Base-by-base conservation (phyloP, 2,888 invertebrate species). In the Drosophila conformis region DNA sequence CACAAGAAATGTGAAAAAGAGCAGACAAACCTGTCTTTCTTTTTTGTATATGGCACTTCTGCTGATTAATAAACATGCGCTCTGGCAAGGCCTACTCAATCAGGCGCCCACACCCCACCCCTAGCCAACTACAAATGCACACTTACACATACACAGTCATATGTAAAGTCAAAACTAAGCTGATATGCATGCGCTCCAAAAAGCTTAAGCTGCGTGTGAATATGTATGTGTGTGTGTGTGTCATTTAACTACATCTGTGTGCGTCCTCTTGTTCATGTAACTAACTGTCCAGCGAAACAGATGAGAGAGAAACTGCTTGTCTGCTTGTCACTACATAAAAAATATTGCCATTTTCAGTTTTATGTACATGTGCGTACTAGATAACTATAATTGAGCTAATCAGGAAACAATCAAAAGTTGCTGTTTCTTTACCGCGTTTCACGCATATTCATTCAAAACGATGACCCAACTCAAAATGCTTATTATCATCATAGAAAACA, bases 1-100 rank as follows among this genome's bases (percentile, higher is more conserved):
- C 60, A 42, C 61, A 79, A 83, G 82, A 83, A 86, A 69, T 77
- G 73, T 69, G 58, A 70, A 74, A 71, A 76, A 72, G 74, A 77
- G 69, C 75, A 77, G 53, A 62, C 71, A 73, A 72, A 76, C 73
- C 78, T 70, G 65, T 74, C 59, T 58, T 25, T 46, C 46, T 52
- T 64, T 67, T 67, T 66, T 65, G 46, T 79, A 73, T 77, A 70
- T 78, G 75, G 80, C 71, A 78, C 69, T 75, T 80, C 68, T 83
- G 67, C 86, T 84, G 83, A 88, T 85, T 85, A 85, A 88, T 85
- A 85, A 85, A 85, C 85, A 85, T 85, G 85, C 85, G 85, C 85
- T 85, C 86, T 86, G 75, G 82, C 77, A 73, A 82, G 82, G 88
- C 85, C 88, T 88, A 83, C 78, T 80, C 86, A 85, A 88, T 83